Base-by-base conservation (phyloP, 2,888 invertebrate species). In the Pterobdella sp. region DNA sequence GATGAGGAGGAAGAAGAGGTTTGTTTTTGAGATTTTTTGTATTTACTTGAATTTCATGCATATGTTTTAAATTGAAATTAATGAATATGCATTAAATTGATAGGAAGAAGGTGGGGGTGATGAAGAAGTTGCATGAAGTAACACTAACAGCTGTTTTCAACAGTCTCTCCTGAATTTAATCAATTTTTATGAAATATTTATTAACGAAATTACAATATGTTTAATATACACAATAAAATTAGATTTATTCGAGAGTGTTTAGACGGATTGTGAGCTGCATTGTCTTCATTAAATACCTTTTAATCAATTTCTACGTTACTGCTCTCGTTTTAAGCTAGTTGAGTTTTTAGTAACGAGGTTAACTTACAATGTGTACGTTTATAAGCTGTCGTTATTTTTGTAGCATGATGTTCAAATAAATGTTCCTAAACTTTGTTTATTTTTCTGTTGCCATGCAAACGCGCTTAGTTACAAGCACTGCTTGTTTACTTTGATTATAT, bases 1-100 rank as follows among this genome's bases (percentile, higher is more conserved):
- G 75, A 75, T 67, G 76, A 75, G 29, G 76, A 74, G 22, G 75
- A 74, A 35, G 75, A 72, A 49, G 36, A 68, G 71, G 22, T 1
- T 34, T 32, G 66, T 52, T 42, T 64, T 64, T 34, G 49, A 42
- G 7, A 7, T 42, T 14, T 14, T 14, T 42, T 42, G 49, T 42
- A 42, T 42, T 22, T 42, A 42, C 22, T 42, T 14, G 22, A 14
- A 42, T 22, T 22, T 42, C 49, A 14, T 14, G 22, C 22, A 42
- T 42, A 42, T 14, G 7, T 7, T 14, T 42, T 7, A 22, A 14
- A 22, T 14, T 42, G 49, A 22, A 14, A 22, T 14, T 42, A 22
- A 42, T 42, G 49, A 42, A 14, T 7, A 42, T 42, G 49, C 7
- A 14, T 7, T 29, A 10, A 14, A n/a, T 4, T 1, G 32, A 49